phyloP scores from a whole-genome alignment of 2,113 vertebrate genomes.

The Kryptolebias marmoratus region DNA sequence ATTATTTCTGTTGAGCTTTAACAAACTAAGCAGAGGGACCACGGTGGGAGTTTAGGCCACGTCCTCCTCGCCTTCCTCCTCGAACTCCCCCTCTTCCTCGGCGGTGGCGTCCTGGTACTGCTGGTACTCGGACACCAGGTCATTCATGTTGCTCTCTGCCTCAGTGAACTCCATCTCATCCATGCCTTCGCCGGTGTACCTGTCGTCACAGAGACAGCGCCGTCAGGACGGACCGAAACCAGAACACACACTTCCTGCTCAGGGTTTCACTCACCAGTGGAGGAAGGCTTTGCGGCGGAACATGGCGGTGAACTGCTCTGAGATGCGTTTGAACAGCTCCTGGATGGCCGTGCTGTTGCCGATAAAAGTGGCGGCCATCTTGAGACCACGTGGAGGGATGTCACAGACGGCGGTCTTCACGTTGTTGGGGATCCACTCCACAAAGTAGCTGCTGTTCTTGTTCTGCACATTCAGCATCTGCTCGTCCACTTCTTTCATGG shows the following conservation, averaged over 20 bases:
- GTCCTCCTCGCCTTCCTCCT: constrained; percentile 72
- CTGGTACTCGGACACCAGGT: constrained; percentile 89
- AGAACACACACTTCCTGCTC: neutral
- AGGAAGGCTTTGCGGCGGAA: constrained; percentile 94
- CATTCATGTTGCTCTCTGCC: constrained; percentile 90
- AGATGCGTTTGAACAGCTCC: constrained; percentile 90
- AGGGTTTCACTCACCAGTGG: constrained; percentile 81
- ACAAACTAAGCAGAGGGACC: neutral
- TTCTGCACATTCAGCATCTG: constrained; percentile 95
- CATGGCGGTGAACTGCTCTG: constrained; percentile 97
- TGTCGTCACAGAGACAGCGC: neutral
- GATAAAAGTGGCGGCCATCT: constrained; percentile 93
- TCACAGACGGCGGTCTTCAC: constrained; percentile 93
- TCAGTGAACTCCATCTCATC: constrained; percentile 90
- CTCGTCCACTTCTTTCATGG: constrained; percentile 86
- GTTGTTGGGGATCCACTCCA: constrained; percentile 97
- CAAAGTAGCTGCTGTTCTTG: constrained; percentile 99
- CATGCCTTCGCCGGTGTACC: constrained; percentile 89
- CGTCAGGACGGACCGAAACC: neutral
- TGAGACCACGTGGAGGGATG: constrained; percentile 91
- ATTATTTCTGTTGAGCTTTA: neutral
- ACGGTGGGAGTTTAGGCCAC: constrained; percentile 21
- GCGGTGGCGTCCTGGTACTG: constrained; percentile 92
- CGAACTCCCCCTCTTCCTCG: constrained; percentile 84
- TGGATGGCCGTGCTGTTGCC: constrained; percentile 94